phyloP scores from a whole-genome alignment of 2,888 invertebrate genomes.

The Zygothrica quintamaculata region DNA sequence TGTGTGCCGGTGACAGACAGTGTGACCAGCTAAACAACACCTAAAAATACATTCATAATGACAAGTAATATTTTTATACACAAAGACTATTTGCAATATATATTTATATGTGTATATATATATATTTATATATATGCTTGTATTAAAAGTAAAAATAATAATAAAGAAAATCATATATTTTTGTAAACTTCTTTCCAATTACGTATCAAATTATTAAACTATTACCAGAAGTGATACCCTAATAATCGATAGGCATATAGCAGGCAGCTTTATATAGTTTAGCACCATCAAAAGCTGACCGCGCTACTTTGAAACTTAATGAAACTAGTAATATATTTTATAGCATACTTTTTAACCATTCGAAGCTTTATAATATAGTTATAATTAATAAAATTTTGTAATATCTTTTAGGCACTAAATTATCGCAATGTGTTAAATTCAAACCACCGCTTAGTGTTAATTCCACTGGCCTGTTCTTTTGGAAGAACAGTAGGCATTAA shows the following conservation, averaged over 20 bases:
- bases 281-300: too few relatives aligned
- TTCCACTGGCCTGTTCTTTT: background rate
- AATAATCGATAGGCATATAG: too few relatives aligned
- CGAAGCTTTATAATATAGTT: conserved; percentile 6
- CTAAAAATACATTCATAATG: conserved; percentile 15
- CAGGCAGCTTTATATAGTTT: too few relatives aligned
- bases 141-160: too few relatives aligned
- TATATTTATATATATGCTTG: too few relatives aligned
- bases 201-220: too few relatives aligned
- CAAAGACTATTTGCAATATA: too few relatives aligned
- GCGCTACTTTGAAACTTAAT: conserved; percentile 3
- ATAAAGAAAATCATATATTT: too few relatives aligned
- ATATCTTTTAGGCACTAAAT: conserved; percentile 44
- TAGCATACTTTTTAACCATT: conserved; percentile 32
- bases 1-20: conserved; percentile 47
- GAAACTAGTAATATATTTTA: conserved; percentile 5
- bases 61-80: too few relatives aligned
- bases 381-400: background rate
- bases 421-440: background rate
- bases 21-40: conserved; percentile 38
- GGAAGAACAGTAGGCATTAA: conserved; percentile 19
- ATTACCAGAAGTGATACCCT: too few relatives aligned
- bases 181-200: too few relatives aligned
- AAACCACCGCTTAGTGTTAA: conserved; percentile 29
- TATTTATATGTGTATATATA: too few relatives aligned